These are phyloP conservation scores for Bombus impatiens DNA, from an alignment of 1,140 invertebrate genomes.

Conservation along the genomic window DNA sequence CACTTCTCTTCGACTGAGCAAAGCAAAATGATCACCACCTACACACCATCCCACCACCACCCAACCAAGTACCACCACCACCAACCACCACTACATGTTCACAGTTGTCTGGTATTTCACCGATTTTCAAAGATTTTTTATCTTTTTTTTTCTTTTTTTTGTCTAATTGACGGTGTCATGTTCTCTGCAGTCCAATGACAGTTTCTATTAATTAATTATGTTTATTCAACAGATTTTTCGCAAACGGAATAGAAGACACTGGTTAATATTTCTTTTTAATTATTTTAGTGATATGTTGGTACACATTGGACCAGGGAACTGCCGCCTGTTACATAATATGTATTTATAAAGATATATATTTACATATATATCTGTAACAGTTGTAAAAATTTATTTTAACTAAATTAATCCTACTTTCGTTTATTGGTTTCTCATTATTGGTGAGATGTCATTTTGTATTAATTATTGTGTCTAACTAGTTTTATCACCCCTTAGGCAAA, in stretches of 20 bases:
- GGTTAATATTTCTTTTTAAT: slow-evolving; percentile 16
- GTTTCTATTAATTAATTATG: neutral
- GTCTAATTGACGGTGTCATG: slow-evolving; percentile 38
- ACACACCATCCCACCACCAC: slow-evolving; percentile 81
- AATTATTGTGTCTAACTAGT: slow-evolving; percentile 78
- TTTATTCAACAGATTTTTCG: slow-evolving; percentile 29
- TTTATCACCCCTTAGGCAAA: slow-evolving; percentile 75
- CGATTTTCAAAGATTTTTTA: slow-evolving; percentile 81
- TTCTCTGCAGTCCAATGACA: slow-evolving; percentile 41
- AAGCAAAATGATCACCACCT: slow-evolving; percentile 82
- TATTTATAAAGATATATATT: slow-evolving; percentile 39
- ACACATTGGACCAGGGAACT: slow-evolving; percentile 58
- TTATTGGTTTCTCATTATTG: slow-evolving; percentile 75
- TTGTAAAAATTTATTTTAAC: slow-evolving; percentile 66
- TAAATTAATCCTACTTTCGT: slow-evolving; percentile 74
- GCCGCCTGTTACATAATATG: slow-evolving; percentile 52
- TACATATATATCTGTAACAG: slow-evolving; percentile 57
- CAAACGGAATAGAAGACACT: neutral
- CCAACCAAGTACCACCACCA: slow-evolving; percentile 78
- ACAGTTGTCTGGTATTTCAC: slow-evolving; percentile 82
- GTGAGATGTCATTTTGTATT: slow-evolving; percentile 75
- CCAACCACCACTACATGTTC: slow-evolving; percentile 81
- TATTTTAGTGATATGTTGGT: neutral
- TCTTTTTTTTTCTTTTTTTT: slow-evolving; percentile 68
- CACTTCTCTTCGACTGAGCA: slow-evolving; percentile 80